These are phyloP conservation scores for Silurus lanzhouensis DNA, from an alignment of 2,797 vertebrate genomes.

Conservation along the genomic window DNA sequence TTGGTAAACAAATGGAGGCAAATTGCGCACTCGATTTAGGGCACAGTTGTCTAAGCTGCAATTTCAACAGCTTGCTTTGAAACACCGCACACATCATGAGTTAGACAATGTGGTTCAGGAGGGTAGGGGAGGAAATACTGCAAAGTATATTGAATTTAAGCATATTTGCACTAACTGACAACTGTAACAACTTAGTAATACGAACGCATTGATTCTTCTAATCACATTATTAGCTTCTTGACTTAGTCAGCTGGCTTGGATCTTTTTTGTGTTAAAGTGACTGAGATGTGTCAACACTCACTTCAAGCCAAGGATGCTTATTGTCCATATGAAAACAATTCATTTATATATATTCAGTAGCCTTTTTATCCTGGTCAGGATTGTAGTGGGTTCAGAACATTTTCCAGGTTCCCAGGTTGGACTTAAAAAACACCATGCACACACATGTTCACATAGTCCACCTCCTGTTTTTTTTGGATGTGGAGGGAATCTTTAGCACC, in stretches of 20 bases:
- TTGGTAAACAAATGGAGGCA: slow-evolving; percentile 44
- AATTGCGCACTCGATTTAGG: slow-evolving; percentile 42
- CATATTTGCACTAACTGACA: background rate
- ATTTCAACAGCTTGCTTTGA: slow-evolving; percentile 25
- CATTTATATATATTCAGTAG: no score
- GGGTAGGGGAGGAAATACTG: background rate
- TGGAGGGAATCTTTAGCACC: background rate
- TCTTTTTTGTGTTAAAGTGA: background rate
- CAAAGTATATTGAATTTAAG: background rate
- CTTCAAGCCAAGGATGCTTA: no score
- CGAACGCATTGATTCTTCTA: background rate
- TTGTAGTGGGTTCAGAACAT: no score
- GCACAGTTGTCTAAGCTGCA: slow-evolving; percentile 34
- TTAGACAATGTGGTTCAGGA: no score
- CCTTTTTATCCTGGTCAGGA: no score
- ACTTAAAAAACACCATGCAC: background rate
- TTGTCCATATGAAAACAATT: no score
- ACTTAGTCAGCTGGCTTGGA: background rate
- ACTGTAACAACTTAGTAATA: background rate
- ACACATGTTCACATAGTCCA: background rate
- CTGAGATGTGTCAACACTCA: background rate
- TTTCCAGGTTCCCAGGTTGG: background rate
- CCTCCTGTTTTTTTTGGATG: background rate
- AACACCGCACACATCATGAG: slow-evolving; percentile 13
- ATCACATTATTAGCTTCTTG: background rate